Base-by-base conservation (phyloP, 37 sponge, comb jelly and placozoan genomes). In the Agelas oroides region DNA sequence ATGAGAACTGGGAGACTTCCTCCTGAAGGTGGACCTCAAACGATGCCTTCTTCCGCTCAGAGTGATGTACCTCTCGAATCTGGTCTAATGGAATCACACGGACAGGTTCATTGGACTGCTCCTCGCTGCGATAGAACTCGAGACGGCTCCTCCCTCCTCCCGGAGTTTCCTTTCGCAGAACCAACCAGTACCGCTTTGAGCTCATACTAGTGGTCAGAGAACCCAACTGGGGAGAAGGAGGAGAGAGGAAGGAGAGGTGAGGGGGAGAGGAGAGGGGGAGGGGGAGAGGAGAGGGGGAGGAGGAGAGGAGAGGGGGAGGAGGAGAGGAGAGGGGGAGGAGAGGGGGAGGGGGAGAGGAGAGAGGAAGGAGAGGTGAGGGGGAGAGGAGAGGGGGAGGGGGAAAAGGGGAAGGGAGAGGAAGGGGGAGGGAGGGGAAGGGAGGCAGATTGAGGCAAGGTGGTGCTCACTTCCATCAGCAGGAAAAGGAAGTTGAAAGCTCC, bases 41-140 rank as follows among this genome's bases (percentile, higher is more conserved):
- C 46, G n/a, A n/a, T 17, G 52, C 74, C 57, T 73, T 83, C 63
- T 60, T 83, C 28, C 73, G 36, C 73, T 83, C 83, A 36, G 66
- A 0, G 13, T 0, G 46, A 3, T 46, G 46, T 8, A 46, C 46
- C 8, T 46, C 46, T 8, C 8, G 46, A 8, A 46, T 8, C 46
- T 46, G 36, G 28, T 86, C 71, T 77, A 96, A 70, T n/a, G 2
- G 19, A 23, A 86, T 72, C 18, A 40, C 25, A 2, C 62, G 57
- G 27, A 61, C 53, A 13, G 87, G 87, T 0, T 40, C 78, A 19
- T 32, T n/a, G 17, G 35, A 28, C 33, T 71, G 56, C 33, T 89
- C 90, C 56, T 89, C 90, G 53, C 28, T 77, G 34, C 62, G 70
- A 36, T 79, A 89, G 1, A 89, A 19, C 75, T 89, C 85, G 0